Percentiles rank a stretch among this genome's conserved stretches.
Conservation (phyloP, 2,113 vertebrate genomes). For the Albula glossodonta region DNA sequence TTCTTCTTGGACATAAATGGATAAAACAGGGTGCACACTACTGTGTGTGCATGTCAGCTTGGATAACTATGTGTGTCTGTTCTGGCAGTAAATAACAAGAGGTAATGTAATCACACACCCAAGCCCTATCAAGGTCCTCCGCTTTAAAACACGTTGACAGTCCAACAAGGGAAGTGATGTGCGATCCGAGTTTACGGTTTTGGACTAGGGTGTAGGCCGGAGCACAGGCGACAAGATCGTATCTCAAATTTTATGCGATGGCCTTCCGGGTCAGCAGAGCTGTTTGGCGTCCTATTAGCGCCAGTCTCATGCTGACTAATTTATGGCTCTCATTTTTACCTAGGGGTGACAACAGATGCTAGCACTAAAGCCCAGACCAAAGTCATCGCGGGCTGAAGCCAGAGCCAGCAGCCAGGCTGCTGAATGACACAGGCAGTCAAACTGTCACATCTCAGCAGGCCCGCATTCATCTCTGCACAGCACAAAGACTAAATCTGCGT, state of each 20-base stretch:
- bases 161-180: not conserved
- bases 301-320: constrained; percentile 40
- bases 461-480: not conserved
- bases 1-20: not conserved
- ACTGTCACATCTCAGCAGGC: not conserved
- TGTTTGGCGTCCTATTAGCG: constrained; percentile 27
- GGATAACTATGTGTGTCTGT: not conserved
- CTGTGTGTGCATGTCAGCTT: not conserved
- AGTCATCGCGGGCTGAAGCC: constrained; percentile 17
- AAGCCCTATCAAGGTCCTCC: not conserved
- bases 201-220: not conserved
- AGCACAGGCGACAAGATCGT: constrained; percentile 18
- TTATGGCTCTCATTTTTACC: constrained; percentile 44
- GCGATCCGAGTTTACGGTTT: not conserved
- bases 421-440: constrained; percentile 2
- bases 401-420: not conserved
- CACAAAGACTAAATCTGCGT: not conserved
- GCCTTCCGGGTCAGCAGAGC: constrained; percentile 28
- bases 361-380: constrained; percentile 24
- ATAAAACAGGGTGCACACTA: not conserved
- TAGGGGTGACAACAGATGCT: constrained; percentile 43
- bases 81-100: not conserved
- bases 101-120: not conserved
- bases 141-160: not conserved
- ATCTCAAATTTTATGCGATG: constrained; percentile 18